Evolutionary conservation across 2,888 invertebrate genomes (phyloP).

Genomic region (Sphaerophoria taeniata): DNA sequence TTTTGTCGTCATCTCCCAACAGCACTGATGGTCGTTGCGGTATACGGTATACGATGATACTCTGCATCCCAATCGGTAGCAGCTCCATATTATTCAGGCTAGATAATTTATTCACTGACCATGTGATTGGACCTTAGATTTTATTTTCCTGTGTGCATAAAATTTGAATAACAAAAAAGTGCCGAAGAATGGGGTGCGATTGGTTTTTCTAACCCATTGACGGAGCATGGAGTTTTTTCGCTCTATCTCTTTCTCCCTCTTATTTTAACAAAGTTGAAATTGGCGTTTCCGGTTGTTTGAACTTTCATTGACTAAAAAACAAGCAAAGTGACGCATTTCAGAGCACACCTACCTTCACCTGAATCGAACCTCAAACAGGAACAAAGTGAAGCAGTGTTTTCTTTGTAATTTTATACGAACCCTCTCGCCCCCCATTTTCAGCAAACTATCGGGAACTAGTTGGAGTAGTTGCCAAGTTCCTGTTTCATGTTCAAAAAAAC

Average conservation of each 20-base stretch:
- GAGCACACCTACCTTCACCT: neutral
- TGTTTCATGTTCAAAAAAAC: neutral
- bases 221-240: constrained; percentile 15
- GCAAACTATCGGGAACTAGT: constrained; percentile 13
- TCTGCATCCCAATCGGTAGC: constrained; percentile 3
- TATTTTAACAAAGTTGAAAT: constrained; percentile 17
- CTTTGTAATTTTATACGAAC: neutral
- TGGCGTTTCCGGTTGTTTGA: constrained; percentile 54
- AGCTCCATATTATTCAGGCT: no score
- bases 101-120: constrained; percentile 70
- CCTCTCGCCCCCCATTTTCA: neutral
- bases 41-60: constrained; percentile 14
- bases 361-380: neutral
- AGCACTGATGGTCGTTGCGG: neutral
- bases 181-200: neutral
- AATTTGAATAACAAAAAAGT: neutral
- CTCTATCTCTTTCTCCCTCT: no score
- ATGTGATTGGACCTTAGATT: constrained; percentile 62
- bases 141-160: constrained; percentile 39
- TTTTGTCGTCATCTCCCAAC: constrained; percentile 35
- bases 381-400: neutral
- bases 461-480: neutral
- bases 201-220: constrained; percentile 41
- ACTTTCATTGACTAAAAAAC: constrained; percentile 43
- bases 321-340: neutral